Conservation (phyloP, 2,888 invertebrate genomes). For the Amblyteles armatorius region DNA sequence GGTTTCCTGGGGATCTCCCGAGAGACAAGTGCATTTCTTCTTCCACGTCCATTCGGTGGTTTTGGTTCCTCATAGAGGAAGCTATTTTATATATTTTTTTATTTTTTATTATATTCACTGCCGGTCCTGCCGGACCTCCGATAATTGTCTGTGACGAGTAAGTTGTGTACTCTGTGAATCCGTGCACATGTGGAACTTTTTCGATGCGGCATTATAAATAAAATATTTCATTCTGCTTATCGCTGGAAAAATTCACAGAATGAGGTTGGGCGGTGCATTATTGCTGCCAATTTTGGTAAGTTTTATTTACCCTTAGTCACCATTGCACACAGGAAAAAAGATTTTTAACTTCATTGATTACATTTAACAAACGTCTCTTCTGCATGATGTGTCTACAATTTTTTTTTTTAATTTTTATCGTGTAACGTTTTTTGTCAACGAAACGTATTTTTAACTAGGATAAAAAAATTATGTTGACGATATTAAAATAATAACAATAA, state of each 20-base stretch:
- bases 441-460: not conserved
- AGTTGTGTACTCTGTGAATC: slow-evolving; percentile 27
- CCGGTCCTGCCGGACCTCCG: not conserved
- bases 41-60: not conserved
- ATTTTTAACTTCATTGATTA: no score
- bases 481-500: not conserved
- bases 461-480: not conserved
- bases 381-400: not conserved
- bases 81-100: not conserved
- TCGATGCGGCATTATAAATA: slow-evolving; percentile 21
- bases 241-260: slow-evolving; percentile 27
- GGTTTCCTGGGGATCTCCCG: slow-evolving; percentile 5
- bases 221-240: not conserved
- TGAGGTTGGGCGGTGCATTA: slow-evolving; percentile 33
- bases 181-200: slow-evolving; percentile 48
- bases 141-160: slow-evolving; percentile 4
- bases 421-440: not conserved
- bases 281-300: slow-evolving; percentile 52
- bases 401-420: no score
- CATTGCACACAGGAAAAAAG: not conserved
- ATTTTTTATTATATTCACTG: not conserved
- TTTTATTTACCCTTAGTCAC: not conserved
- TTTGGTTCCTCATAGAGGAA: not conserved
- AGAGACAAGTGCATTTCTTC: slow-evolving; percentile 29
- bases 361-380: not conserved